Evolutionary conservation across 2,888 invertebrate species (phyloP), one percentile per base, ranked within the genome.

Genomic region (Loripinus fragilis): DNA sequence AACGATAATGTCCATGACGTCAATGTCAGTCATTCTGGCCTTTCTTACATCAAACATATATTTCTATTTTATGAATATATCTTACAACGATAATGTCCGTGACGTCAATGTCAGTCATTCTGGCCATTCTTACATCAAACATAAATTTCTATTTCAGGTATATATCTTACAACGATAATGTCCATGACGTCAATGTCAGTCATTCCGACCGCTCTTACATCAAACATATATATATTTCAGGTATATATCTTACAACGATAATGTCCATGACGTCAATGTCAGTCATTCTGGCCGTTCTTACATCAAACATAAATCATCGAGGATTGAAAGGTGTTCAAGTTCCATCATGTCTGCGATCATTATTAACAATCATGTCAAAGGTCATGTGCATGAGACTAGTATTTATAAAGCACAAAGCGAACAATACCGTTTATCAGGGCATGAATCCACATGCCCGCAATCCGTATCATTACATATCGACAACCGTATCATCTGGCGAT

Each of bases 231-330:
- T 38, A 38, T 25, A 28, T 74, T 76, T 23, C 86, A 93, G 93
- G 93, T 20, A 91, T 94, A 64, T 94, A 94, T 83, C 85, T 94
- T 65, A 94, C 93, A 48, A 88, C 91, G 23, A 91, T 92, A 10
- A 94, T 94, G 94, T 90, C 90, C 2, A 87, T 93, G 78, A 93
- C 93, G 12, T 93, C 93, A 28, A 60, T 93, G 15, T 93, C 93
- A 2, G 92, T 93, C 55, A 88, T 92, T 25, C 80, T 94, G 50
- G 93, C 93, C 0, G 94, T 94, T 5, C 73, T 92, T 60, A 93
- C 94, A 28, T 92, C 94, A 69, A 93, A 94, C 81, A 90, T 94
- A 64, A 92, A 92, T 80, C 91, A 93, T 82, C 74, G 87, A 23
- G 92, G 92, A 2, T 86, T 85, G 25, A 87, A 89, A 30, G 88